Evolutionary conservation across 2,888 invertebrate genomes (phyloP).

Genomic region (Metacarcinus magister): DNA sequence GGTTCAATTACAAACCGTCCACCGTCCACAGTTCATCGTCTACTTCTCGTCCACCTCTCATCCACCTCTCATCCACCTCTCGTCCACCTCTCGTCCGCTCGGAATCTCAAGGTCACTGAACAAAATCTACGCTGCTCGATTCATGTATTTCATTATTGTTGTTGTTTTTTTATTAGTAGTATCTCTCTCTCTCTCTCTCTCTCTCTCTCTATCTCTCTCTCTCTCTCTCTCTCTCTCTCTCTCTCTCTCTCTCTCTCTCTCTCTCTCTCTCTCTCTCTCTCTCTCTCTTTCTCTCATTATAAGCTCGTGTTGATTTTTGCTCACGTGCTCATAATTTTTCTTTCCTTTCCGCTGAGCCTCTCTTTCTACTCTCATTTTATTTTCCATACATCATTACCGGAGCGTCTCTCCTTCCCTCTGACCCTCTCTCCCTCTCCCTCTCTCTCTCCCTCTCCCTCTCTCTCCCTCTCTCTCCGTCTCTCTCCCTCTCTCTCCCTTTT

Average conservation of each 20-base stretch:
- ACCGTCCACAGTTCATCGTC: no score
- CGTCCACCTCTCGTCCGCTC: neutral
- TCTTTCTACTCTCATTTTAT: constrained; percentile 1
- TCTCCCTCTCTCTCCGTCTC: neutral
- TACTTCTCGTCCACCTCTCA: no score
- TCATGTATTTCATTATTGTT: neutral
- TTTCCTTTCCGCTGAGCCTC: neutral
- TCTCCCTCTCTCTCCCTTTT: neutral
- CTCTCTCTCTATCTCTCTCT: neutral
- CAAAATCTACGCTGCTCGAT: neutral
- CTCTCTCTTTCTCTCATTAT: constrained; percentile 31
- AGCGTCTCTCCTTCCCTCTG: neutral
- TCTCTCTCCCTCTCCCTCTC: constrained; percentile 44
- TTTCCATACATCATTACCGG: neutral
- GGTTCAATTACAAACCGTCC: neutral
- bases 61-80: neutral
- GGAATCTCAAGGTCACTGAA: neutral
- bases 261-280: constrained; percentile 12
- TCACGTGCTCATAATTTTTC: neutral
- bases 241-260: neutral
- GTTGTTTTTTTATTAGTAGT: neutral
- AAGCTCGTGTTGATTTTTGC: constrained; percentile 30
- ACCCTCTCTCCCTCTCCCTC: constrained; percentile 31
- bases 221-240: constrained; percentile 30
- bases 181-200: neutral